Base-by-base conservation (phyloP, 1,140 invertebrate genomes). In the Magallana ariakensis region DNA sequence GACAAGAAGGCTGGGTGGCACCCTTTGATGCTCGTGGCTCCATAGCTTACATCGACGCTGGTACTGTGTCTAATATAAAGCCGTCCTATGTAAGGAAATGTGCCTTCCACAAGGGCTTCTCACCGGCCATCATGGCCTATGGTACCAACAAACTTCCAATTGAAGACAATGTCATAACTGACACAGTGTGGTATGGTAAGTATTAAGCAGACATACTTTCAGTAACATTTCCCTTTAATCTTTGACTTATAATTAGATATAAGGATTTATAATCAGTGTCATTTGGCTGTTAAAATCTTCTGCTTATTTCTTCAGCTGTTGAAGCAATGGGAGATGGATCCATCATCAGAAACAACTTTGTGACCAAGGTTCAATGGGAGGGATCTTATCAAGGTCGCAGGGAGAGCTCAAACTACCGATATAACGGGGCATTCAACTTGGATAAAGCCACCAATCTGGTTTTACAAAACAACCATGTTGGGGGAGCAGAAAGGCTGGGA, bases 61-160 rank as follows among this genome's bases (percentile, higher is more conserved):
- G 85, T 13, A 53, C 83, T 11, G 89, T 91, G 0, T 85, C 86
- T 19, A 56, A 15, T 16, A 87, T 89, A 11, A 90, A 87, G 80
- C 70, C 86, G n/a, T 91, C 91, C 10, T 94, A 91, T 82, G 90
- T 93, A 46, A 88, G 84, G 53, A 84, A 90, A 16, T 89, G 88
- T 87, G 85, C 91, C 7, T 94, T 93, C 87, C 88, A 93, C 85
- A 80, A 91, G 53, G 90, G 91, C 1, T 93, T 92, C 83, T 91
- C 91, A 19, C 90, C 92, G n/a, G 93, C 92, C 10, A 89, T 94
- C 26, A 93, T 93, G 55, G 91, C 90, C 1, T 93, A 90, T 58
- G 90, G 87, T 60, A 83, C 88, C 55, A 85, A 89, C 57, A 85
- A 87, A 19, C 55, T 93, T 10, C 82, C 86, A n/a, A 86, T 93